These are phyloP conservation scores for Sebastes elongatus DNA, from an alignment of 2,797 vertebrate genomes.

Conservation along the genomic window DNA sequence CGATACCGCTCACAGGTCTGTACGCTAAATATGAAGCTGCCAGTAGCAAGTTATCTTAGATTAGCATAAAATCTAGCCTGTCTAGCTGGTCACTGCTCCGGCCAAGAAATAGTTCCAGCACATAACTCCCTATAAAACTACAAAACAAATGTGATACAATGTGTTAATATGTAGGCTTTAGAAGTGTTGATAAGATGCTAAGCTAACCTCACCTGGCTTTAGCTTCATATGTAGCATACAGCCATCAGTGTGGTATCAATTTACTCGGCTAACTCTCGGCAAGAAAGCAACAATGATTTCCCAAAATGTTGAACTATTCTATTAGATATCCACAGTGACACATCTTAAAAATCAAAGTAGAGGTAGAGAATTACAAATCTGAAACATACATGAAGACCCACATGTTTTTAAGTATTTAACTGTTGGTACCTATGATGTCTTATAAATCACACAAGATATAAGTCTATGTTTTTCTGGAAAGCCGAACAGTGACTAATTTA, in stretches of 20 bases:
- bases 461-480: background rate
- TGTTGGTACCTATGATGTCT: background rate
- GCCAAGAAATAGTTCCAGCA: background rate
- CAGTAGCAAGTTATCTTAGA: no score
- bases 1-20: no score
- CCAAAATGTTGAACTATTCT: background rate
- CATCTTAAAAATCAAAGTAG: background rate
- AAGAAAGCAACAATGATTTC: background rate
- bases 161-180: background rate
- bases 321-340: background rate
- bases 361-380: background rate
- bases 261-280: background rate
- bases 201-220: background rate
- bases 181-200: background rate
- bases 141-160: background rate
- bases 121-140: no score
- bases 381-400: background rate
- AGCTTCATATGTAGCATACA: no score
- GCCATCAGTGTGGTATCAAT: background rate
- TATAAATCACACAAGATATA: background rate
- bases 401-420: background rate
- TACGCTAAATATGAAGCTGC: no score
- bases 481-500: background rate
- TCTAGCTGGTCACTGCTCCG: background rate
- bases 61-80: no score